A percentile compares a stretch with the other conserved stretches of the same genome.
Conservation (phyloP, 92 coral and sea anemone species). For the Actinernus sp. region DNA sequence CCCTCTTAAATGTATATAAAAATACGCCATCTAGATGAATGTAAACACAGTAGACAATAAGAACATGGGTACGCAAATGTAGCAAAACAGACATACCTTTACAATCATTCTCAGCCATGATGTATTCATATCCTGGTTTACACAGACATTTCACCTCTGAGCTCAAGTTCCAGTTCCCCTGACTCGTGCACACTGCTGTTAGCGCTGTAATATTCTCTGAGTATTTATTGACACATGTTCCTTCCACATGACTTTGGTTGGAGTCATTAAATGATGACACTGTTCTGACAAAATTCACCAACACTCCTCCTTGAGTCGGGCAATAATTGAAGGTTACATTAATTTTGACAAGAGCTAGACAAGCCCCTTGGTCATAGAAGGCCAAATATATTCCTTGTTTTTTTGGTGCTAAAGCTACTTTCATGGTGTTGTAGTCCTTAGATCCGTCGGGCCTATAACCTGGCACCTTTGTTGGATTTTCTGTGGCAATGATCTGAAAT, state of each 20-base stretch:
- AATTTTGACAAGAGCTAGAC: slow-evolving; percentile 47
- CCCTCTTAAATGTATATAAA: no score
- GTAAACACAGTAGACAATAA: no score
- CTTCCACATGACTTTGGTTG: slow-evolving; percentile 26
- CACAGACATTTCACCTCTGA: slow-evolving; percentile 64
- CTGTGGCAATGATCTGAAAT: slow-evolving; percentile 10
- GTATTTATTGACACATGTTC: slow-evolving; percentile 59
- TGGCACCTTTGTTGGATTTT: slow-evolving; percentile 8
- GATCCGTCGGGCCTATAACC: not conserved
- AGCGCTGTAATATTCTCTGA: slow-evolving; percentile 40
- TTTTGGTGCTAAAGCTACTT: slow-evolving; percentile 30
- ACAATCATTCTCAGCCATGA: no score
- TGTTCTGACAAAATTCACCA: slow-evolving; percentile 66
- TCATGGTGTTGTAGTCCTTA: not conserved
- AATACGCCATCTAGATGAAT: no score
- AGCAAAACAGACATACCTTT: no score
- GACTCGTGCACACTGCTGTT: slow-evolving; percentile 60
- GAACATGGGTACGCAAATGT: no score
- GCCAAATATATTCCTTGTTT: slow-evolving; percentile 65
- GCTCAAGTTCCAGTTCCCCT: slow-evolving; percentile 77
- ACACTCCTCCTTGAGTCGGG: slow-evolving; percentile 29
- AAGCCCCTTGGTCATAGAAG: slow-evolving; percentile 73
- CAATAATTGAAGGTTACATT: slow-evolving; percentile 65
- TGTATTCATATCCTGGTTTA: slow-evolving; percentile 70
- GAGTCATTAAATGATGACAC: slow-evolving; percentile 61